phyloP scores from a whole-genome alignment of 2,797 vertebrate genomes.

The Ceryle rudis region DNA sequence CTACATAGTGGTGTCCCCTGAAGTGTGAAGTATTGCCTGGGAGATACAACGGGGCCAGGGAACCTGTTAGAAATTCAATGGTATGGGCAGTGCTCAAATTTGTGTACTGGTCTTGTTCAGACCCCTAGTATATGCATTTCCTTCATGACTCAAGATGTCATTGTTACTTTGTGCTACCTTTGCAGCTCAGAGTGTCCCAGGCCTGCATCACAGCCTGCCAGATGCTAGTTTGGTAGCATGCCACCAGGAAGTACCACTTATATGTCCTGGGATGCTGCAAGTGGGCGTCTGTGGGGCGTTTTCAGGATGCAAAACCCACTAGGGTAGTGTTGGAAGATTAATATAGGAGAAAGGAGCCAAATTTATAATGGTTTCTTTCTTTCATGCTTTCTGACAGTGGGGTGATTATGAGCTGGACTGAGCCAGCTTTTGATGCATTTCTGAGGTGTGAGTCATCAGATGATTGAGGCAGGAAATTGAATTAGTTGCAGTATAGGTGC shows the following conservation, averaged over 20 bases:
- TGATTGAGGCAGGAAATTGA: rapidly evolving
- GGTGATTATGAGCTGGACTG: neutral
- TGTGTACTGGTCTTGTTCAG: neutral
- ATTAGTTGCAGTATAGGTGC: neutral
- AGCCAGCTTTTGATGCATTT: neutral
- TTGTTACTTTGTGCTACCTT: neutral
- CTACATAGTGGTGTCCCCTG: neutral
- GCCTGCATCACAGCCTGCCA: neutral
- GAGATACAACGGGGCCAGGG: neutral
- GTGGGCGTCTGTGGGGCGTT: neutral
- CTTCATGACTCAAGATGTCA: neutral
- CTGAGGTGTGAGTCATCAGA: neutral
- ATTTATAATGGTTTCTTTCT: neutral
- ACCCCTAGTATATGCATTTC: neutral
- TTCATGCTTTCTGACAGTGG: neutral
- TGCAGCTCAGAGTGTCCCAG: neutral
- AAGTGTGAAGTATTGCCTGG: neutral
- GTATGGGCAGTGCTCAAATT: neutral
- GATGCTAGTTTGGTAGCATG: neutral
- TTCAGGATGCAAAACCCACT: neutral
- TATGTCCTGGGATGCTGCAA: neutral
- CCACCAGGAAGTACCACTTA: neutral
- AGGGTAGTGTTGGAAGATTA: neutral
- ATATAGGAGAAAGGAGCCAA: neutral
- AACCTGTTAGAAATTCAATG: neutral